Conservation (phyloP, 2,888 invertebrate genomes). For the Drosophila ezoana region DNA sequence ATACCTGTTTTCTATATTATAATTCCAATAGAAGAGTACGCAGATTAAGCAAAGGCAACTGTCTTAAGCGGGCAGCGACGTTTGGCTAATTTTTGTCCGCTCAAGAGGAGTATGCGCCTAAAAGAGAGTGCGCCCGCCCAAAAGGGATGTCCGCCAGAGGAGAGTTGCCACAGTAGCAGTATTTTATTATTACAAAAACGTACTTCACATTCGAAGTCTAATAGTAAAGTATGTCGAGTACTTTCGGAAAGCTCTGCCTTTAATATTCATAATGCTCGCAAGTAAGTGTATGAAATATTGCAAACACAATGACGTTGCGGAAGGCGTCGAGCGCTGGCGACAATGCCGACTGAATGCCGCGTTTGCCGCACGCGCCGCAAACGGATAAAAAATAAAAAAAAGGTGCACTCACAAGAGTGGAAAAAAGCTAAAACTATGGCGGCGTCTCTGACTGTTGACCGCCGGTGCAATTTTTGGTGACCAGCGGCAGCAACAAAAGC, state of each 20-base stretch:
- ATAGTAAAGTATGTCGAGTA: neutral
- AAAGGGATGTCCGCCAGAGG: too few species aligned
- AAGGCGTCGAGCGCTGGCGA: constrained; percentile 11
- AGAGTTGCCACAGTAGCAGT: too few species aligned
- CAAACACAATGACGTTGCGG: constrained; percentile 16
- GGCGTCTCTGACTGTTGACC: constrained; percentile 68
- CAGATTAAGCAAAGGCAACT: too few species aligned
- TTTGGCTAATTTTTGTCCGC: too few species aligned
- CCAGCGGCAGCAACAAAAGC: constrained; percentile 56
- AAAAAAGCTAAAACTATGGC: constrained; percentile 40
- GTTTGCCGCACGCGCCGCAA: constrained; percentile 15
- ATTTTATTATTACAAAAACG: too few species aligned
- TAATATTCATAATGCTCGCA: constrained; percentile 13
- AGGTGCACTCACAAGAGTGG: neutral
- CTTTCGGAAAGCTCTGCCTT: neutral
- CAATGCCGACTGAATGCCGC: constrained; percentile 23
- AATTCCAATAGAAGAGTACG: too few species aligned
- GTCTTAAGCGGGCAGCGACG: too few species aligned
- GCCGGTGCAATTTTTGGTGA: constrained; percentile 61
- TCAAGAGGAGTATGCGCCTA: too few species aligned
- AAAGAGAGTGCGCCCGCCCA: too few species aligned
- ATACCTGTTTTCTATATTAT: too few species aligned
- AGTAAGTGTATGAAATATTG: constrained; percentile 21
- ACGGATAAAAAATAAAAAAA: neutral
- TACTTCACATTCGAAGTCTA: neutral